Evolutionary conservation across 2,113 vertebrate species (phyloP).

Genomic region (Grammomys surdaster): DNA sequence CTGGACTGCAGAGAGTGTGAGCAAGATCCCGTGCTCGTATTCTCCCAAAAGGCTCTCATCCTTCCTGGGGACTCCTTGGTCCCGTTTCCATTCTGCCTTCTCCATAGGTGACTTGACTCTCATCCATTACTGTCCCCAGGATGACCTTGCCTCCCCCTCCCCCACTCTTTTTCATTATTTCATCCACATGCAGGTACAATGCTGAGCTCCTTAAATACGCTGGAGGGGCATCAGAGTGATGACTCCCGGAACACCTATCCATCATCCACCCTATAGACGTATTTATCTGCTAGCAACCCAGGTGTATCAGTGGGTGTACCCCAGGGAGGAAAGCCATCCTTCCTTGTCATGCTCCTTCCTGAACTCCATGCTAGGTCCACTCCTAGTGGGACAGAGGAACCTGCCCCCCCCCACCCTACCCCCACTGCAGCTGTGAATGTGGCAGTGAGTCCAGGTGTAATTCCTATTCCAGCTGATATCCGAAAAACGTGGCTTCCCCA

Average conservation of each 20-base stretch:
- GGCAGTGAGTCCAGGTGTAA: not conserved
- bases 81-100: not conserved
- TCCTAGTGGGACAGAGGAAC: not conserved
- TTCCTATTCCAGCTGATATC: not conserved
- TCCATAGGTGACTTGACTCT: not conserved
- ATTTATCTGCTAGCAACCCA: not conserved
- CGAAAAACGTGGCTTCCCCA: not conserved
- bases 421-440: not conserved
- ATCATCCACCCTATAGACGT: not conserved
- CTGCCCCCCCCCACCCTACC: too few relatives aligned
- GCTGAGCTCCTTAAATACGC: constrained; percentile 1
- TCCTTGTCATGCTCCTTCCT: fast-evolving
- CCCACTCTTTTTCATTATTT: not conserved
- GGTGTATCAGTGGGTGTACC: not conserved
- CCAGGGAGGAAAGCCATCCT: not conserved
- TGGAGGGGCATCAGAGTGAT: not conserved
- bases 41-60: not conserved
- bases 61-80: not conserved
- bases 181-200: not conserved
- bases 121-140: not conserved
- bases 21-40: not conserved
- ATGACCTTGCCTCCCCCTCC: not conserved
- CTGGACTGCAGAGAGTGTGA: not conserved
- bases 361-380: fast-evolving
- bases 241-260: constrained; percentile 24